Evolutionary conservation across 2,113 vertebrate genomes (phyloP).

Genomic region (Cyrtonyx montezumae): DNA sequence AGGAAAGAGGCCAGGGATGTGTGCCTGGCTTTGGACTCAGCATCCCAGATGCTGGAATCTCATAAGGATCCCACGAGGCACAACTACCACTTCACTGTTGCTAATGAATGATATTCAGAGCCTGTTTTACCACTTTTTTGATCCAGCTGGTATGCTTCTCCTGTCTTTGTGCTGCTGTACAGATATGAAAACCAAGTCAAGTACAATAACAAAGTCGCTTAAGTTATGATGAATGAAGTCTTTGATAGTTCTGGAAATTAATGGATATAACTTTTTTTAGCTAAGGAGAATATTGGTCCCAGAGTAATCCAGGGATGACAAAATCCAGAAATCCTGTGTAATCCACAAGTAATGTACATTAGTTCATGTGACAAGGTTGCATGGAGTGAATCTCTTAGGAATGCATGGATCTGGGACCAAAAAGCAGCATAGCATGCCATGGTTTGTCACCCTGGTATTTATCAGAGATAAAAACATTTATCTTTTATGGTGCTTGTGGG

Average conservation of each 20-base stretch:
- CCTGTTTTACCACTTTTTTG: not conserved
- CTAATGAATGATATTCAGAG: not conserved
- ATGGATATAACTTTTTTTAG: not conserved
- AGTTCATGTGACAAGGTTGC: accelerated
- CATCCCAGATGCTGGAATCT: not conserved
- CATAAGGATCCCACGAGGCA: not conserved
- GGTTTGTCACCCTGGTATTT: not conserved
- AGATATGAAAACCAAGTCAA: not conserved
- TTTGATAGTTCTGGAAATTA: not conserved
- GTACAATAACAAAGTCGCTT: not conserved
- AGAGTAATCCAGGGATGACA: not conserved
- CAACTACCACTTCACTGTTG: not conserved
- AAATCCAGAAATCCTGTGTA: not conserved
- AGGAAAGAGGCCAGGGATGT: not conserved
- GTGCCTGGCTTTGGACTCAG: not conserved
- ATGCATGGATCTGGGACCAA: not conserved
- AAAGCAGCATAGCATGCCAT: not conserved
- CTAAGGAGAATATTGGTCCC: not conserved
- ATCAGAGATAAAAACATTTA: not conserved
- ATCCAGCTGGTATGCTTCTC: not conserved
- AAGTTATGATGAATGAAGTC: not conserved
- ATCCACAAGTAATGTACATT: not conserved
- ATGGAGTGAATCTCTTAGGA: not conserved
- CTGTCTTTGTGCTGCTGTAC: not conserved
- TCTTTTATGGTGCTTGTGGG: not conserved